Evolutionary conservation across 2,113 vertebrate species (phyloP).

Genomic region (human (Homo sapiens)): GRCh38 chr2:230738501-230739000

Average conservation of each 20-base stretch:
- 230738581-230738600: background rate
- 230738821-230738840: slow-evolving; percentile 51
- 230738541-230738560: background rate
- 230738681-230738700: slow-evolving; percentile 53
- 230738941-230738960: background rate
- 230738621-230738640: slow-evolving; percentile 40
- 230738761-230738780: slow-evolving; percentile 69
- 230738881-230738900: slow-evolving; percentile 5
- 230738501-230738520: background rate
- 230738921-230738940: background rate
- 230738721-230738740: slow-evolving; percentile 39
- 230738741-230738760: slow-evolving; percentile 67
- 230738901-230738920: background rate
- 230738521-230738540: background rate
- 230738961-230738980: background rate
- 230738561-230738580: background rate
- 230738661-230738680: slow-evolving; percentile 26
- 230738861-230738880: background rate
- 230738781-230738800: slow-evolving; percentile 45
- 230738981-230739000: background rate
- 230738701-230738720: slow-evolving; percentile 66
- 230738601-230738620: slow-evolving; percentile 35
- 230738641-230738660: slow-evolving; percentile 47
- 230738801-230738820: slow-evolving; percentile 65
- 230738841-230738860: slow-evolving; percentile 31